A percentile compares a stretch with the other conserved stretches of the same genome.
Conservation (phyloP, 2,113 vertebrate species). For the Bufo bufo region DNA sequence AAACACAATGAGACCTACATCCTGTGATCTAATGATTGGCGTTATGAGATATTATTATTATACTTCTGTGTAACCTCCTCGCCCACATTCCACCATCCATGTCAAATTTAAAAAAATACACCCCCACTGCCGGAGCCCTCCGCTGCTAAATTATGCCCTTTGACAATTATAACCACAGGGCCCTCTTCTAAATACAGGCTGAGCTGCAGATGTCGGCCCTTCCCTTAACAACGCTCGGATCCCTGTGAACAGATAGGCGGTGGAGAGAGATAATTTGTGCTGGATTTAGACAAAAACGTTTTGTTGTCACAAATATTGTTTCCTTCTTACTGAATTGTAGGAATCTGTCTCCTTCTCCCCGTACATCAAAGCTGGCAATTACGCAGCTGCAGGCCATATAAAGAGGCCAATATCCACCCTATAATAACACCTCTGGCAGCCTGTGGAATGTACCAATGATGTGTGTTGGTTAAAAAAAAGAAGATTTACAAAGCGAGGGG, state of each 20-base stretch:
- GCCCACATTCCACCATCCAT: background rate
- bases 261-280: constrained; percentile 28
- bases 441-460: background rate
- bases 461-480: background rate
- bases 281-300: constrained; percentile 31
- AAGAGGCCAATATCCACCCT: background rate
- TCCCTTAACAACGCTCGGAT: constrained; percentile 5
- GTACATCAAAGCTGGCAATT: constrained; percentile 53
- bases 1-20: background rate
- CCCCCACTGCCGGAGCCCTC: background rate
- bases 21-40: background rate
- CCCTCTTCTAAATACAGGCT: constrained; percentile 2
- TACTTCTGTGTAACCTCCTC: background rate
- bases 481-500: background rate
- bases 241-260: constrained; percentile 16
- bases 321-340: constrained; percentile 30
- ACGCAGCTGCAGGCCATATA: constrained; percentile 38
- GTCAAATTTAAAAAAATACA: background rate
- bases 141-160: constrained; percentile 27
- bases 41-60: background rate
- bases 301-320: constrained; percentile 54
- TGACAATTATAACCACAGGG: constrained; percentile 22
- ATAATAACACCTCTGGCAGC: constrained; percentile 44
- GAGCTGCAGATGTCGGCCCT: constrained; percentile 18
- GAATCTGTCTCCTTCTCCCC: constrained; percentile 30